Evolutionary conservation across 2,888 invertebrate species (phyloP).

Genomic region (Xestia c-nigrum): DNA sequence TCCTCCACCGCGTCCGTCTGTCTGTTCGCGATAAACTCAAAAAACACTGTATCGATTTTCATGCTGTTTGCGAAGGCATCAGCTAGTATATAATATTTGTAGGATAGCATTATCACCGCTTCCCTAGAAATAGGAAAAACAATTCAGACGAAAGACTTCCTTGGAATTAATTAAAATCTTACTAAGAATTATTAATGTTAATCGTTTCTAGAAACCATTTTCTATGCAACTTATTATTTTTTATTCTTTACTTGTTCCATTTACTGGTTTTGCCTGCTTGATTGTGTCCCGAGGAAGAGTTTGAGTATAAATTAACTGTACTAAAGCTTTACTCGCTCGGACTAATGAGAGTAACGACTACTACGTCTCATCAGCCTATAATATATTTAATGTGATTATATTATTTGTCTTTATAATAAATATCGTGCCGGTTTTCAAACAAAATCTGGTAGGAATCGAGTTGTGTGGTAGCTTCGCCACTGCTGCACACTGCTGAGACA

Average conservation of each 20-base stretch:
- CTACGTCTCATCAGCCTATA: not conserved
- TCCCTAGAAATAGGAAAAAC: not conserved
- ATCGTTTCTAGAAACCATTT: not conserved
- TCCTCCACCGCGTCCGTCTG: no score
- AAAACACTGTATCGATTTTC: no score
- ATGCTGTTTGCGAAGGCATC: no score
- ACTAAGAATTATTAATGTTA: not conserved
- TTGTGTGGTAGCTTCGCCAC: no score
- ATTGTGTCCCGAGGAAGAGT: not conserved
- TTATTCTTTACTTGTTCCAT: not conserved
- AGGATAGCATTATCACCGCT: no score
- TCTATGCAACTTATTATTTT: not conserved
- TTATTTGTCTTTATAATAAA: no score
- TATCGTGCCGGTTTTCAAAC: no score
- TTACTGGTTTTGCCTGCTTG: not conserved
- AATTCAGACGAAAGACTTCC: slow-evolving; percentile 10
- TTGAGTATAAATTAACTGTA: not conserved
- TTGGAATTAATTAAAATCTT: not conserved
- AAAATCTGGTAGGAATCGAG: no score
- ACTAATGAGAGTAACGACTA: not conserved
- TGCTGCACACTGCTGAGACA: no score
- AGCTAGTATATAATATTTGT: no score
- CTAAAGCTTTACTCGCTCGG: not conserved
- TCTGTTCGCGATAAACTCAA: no score
- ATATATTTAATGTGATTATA: no score